Base-by-base conservation (phyloP, 1,140 invertebrate species). In the Bradynema listronoti region DNA sequence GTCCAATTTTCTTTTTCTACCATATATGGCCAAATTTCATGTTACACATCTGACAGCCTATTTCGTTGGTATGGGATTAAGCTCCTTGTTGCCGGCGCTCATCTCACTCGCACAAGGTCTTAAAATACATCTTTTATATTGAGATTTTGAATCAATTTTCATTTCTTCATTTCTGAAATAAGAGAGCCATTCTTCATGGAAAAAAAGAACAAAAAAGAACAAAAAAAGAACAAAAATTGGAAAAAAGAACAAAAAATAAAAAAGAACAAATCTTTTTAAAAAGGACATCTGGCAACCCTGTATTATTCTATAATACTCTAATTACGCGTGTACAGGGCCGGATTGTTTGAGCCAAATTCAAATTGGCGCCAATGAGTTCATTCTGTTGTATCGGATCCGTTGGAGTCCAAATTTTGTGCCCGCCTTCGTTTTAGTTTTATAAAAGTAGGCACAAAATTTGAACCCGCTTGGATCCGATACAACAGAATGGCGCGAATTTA, bases 1-100 rank as follows among this genome's bases (percentile, higher is more conserved):
- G 0, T 90, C 89, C 65, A 90, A 90, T 0, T 89, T 93, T 24
- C 80, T 84, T 0, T 94, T 90, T 74, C 85, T 91, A 69, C 90
- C 90, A 0, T 93, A 88, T 77, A 87, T 93, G 85, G 84, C 87
- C 25, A 82, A 85, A 46, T 91, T 87, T 63, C 84, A 86, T 66
- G 75, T 85, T 64, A 83, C 86, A 22, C 91, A 85, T 69, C 78
- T 86, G 53, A 83, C 82, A 2, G 84, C 84, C 0, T 85, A 83
- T 65, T 82, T 85, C 56, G 79, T 86, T 16, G 85, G 85, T 1
- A 85, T 86, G 79, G 90, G 90, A 0, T 79, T 94, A 0, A 91
- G 89, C 75, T 89, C 89, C 0, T 86, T 94, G 56, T 70, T 93
- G 22, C 89, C 91, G 2, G 89, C 88, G 70, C 79, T 88, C 0